Evolutionary conservation across 2,888 invertebrate genomes (phyloP).

Genomic region (Deilephila porcellus): DNA sequence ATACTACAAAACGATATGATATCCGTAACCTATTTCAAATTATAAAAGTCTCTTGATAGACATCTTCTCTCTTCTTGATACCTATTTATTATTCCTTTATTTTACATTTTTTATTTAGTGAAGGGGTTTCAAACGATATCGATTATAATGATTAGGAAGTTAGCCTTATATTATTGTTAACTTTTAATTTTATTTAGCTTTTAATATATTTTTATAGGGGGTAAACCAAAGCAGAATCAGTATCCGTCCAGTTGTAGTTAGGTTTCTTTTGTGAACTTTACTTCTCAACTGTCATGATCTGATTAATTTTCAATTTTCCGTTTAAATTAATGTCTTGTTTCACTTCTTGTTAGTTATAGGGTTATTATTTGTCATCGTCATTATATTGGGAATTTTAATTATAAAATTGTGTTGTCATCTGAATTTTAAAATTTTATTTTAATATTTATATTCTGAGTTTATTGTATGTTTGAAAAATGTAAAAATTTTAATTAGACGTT

Average conservation of each 20-base stretch:
- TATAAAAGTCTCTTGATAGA: no score
- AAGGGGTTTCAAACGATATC: not conserved
- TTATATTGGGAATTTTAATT: not conserved
- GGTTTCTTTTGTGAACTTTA: constrained; percentile 55
- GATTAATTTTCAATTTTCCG: constrained; percentile 51
- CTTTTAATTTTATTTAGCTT: constrained; percentile 36
- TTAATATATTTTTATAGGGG: constrained; percentile 55
- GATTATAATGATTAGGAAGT: constrained; percentile 6
- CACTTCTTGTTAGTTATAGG: constrained; percentile 21
- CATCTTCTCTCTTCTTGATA: no score
- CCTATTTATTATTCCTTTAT: no score
- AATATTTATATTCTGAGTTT: not conserved
- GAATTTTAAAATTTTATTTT: not conserved
- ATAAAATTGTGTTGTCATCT: not conserved
- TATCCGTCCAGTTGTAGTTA: constrained; percentile 84
- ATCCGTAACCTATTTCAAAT: no score
- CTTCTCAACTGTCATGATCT: constrained; percentile 51
- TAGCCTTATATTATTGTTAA: constrained; percentile 24
- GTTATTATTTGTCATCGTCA: constrained; percentile 3
- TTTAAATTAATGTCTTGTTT: constrained; percentile 41
- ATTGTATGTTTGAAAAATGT: not conserved
- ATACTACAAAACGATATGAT: no score
- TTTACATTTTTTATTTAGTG: no score
- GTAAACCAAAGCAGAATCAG: constrained; percentile 83
- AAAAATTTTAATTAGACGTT: not conserved